Evolutionary conservation across 2,797 vertebrate species (phyloP), one percentile per base, ranked within the genome.

Genomic region (Crenichthys baileyi): DNA sequence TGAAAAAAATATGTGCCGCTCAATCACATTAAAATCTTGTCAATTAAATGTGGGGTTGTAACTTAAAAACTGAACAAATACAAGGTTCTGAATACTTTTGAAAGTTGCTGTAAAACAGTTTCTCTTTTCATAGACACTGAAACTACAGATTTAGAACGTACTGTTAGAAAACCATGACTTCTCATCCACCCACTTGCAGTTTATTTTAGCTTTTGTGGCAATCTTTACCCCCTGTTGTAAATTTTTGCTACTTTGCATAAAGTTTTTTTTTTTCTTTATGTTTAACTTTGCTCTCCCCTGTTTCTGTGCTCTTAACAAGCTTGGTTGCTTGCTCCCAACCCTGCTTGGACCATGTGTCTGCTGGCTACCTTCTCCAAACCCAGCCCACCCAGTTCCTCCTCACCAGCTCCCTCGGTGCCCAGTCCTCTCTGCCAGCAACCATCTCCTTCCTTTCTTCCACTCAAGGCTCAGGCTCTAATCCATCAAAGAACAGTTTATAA

Each of bases 321-420:
- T 58, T 61, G 73, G 26, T 7, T 48, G 18, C 41, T 75, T 26
- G 36, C 71, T 55, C 16, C 71, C 31, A 56, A 15, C 51, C 20
- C 71, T 16, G 9, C 51, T 73, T 41, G 41, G 41, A 29, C 73
- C 41, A 48, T 48, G 56, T 48, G 26, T 61, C 41, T 61, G 56
- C 61, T 75, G 73, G 73, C 56, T 46, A 29, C 56, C 73, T 31
- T 11, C 55, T 74, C 44, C 58, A 61, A 24, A 29, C 55, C 39
- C 39, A 60, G 55, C 55, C n/a, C 36, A 61, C 41, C 41, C 26
- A 61, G 56, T 46, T 70, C 24, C 26, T 48, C 18, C n/a, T 46
- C n/a, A 48, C 41, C 36, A 73, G 24, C 36, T 73, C 53, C 51
- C 36, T 58, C 6, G 8, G 22, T 26, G 24, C 24, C 39, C 36